Base-by-base conservation (phyloP, 1,140 invertebrate species). In the Lasioglossum baleicum region DNA sequence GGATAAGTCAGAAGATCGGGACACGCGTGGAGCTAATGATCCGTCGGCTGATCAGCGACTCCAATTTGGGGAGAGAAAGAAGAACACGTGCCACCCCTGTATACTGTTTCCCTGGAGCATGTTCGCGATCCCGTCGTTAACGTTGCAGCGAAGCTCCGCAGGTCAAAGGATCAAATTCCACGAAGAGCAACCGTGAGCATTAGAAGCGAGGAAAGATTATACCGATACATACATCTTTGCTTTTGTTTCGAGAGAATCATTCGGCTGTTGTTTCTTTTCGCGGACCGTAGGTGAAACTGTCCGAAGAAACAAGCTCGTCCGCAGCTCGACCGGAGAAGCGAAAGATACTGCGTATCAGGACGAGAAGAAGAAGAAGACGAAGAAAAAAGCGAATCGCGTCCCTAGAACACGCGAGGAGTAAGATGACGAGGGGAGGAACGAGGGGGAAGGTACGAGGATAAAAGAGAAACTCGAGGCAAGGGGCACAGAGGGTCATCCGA, bases 401-500 rank as follows among this genome's bases (percentile, higher is more conserved):
- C 20, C 20, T 58, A n/a, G 17, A n/a, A 42, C 44, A 40, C 13
- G 7, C 42, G 8, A 40, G 56, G n/a, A 56, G 15, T 20, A 20
- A 66, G 40, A 20, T 20, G 53, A 35, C 7, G 13, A 42, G 56
- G 35, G 35, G 48, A 64, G 8, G 22, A 11, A 17, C 2, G 2
- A 15, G 10, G 63, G 40, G 58, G 31, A 22, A 77, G 15, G n/a
- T 48, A 60, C 15, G 61, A 71, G 67, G 69, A 75, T 66, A 80
- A 76, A 70, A 66, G 44, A 58, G 40, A 67, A 51, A 75, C 40
- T 69, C 69, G 48, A 64, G 61, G 71, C 68, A 67, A 40, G 64
- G 78, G 82, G 64, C n/a, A 22, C 85, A 87, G 60, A 61, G 69
- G 81, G 83, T 90, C 87, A 88, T 87, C 83, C 77, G 66, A 44